A percentile compares a stretch with the other conserved stretches of the same genome.
Conservation (phyloP, 2,797 vertebrate genomes). For the Mormyrops boulengeri region DNA sequence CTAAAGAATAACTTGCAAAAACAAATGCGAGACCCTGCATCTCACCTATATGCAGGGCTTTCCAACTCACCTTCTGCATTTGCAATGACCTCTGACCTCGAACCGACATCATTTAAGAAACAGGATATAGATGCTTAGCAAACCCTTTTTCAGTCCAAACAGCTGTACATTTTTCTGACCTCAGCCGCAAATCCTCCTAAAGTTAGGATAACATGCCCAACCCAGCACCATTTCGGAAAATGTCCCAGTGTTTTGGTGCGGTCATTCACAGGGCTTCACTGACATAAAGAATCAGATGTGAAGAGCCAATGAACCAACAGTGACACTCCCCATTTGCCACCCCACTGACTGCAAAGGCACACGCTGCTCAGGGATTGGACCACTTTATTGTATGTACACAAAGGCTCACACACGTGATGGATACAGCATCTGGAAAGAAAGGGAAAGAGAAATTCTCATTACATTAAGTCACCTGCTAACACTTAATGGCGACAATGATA, state of each 20-base stretch:
- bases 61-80: background rate
- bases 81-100: background rate
- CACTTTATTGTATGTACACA: conserved; percentile 67
- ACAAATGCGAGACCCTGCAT: background rate
- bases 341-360: background rate
- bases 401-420: conserved; percentile 65
- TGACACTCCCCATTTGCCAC: background rate
- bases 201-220: background rate
- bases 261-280: background rate
- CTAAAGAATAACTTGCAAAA: background rate
- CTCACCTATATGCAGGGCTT: background rate
- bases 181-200: background rate
- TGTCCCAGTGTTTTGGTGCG: background rate
- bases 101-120: background rate
- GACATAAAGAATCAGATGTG: background rate
- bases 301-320: background rate
- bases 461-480: background rate
- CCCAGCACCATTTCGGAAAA: background rate
- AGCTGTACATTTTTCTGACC: background rate
- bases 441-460: background rate
- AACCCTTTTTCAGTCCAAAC: background rate
- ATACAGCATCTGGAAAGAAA: conserved; percentile 70
- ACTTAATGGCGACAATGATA: background rate
- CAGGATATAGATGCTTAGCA: background rate
- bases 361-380: conserved; percentile 12